phyloP scores from a whole-genome alignment of 2,113 vertebrate species.

The Apteryx mantelli region DNA sequence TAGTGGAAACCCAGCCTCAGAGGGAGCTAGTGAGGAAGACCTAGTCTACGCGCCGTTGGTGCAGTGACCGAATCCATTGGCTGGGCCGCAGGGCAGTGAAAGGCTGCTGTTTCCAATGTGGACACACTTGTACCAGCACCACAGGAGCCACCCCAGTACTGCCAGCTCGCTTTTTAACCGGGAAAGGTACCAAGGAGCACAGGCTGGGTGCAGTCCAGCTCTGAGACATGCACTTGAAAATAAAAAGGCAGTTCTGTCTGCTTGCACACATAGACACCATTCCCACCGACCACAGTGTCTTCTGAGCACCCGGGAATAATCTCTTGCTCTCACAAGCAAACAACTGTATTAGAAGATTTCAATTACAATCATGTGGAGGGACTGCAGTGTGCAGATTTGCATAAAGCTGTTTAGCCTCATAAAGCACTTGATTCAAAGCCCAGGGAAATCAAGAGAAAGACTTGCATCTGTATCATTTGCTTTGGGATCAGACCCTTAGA shows the following conservation, averaged over 20 bases:
- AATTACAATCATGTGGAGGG: not conserved
- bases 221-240: not conserved
- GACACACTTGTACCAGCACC: fast-evolving
- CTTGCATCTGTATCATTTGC: not conserved
- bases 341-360: not conserved
- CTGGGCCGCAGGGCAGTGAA: not conserved
- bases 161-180: not conserved
- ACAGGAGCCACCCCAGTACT: not conserved
- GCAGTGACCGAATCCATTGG: not conserved
- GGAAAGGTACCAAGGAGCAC: not conserved
- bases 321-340: not conserved
- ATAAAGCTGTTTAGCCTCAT: constrained; percentile 6
- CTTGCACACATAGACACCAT: not conserved
- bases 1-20: not conserved
- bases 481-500: not conserved
- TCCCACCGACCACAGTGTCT: not conserved
- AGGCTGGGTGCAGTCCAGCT: not conserved
- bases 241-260: not conserved
- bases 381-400: not conserved
- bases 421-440: constrained; percentile 15
- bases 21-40: not conserved
- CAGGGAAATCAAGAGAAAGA: constrained; percentile 7
- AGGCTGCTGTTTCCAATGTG: not conserved
- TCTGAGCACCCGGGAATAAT: not conserved
- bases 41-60: not conserved